Evolutionary conservation across 1,140 invertebrate species (phyloP), one percentile per base, ranked within the genome.

Genomic region (Carcinoscorpius rotundicauda): DNA sequence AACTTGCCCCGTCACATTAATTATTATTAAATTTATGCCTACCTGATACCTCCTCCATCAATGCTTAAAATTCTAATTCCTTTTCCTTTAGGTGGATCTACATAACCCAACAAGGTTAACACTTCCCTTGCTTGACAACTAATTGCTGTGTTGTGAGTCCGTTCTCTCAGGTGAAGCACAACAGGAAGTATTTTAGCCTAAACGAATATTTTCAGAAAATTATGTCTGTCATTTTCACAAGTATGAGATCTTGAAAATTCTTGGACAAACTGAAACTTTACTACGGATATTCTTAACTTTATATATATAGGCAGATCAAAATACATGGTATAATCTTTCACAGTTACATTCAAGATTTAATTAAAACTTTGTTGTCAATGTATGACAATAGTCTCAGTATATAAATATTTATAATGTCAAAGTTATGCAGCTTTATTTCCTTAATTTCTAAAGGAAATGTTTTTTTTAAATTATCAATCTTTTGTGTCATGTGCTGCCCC

Each of bases 11-110:
- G 29, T 29, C 29, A 29, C 29, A 29, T 29, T 29, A 29, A 29
- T 29, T 29, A 29, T 29, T 29, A 29, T 29, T 29, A 29, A 29
- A 2, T n/a, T 55, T 55, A n/a, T n/a, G 3, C n/a, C 72, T 77
- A 82, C 82, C 81, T 78, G 62, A 89, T 87, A 61, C 93, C 93
- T 52, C 93, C 93, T 5, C 93, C 93, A 80, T 97, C 93, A 69
- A 96, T 88, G 0, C 87, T 83, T 9, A 97, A 78, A 61, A 96
- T 85, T 75, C 87, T 81, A 50, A 94, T 86, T 4, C 93, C 92
- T 64, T 80, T 78, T 4, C 84, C 83, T 68, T 81, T 82, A 4
- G 87, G 78, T 51, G 88, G 85, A 65, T 84, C 81, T 6, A 81
- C 76, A 73, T 90, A 83, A 5, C 92, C 92, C 62, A 93, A 75